Percentiles rank a stretch among this genome's conserved stretches.
Evolutionary conservation across 2,113 vertebrate species (phyloP).

Genomic region (Mirza zaza): DNA sequence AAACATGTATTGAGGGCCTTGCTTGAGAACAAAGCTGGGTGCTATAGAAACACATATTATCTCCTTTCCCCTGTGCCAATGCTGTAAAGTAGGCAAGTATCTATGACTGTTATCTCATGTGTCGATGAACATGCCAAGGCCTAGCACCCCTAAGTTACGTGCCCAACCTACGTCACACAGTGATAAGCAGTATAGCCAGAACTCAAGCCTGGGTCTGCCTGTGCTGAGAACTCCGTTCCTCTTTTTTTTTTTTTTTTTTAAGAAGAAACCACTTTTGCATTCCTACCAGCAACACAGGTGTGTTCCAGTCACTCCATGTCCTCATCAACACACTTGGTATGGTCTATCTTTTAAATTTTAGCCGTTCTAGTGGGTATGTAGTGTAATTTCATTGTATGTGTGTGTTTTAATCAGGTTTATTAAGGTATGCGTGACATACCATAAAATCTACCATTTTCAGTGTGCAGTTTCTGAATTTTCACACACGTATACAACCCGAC

Average conservation of each 20-base stretch:
- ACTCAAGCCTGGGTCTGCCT: not conserved
- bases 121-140: not conserved
- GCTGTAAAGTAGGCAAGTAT: not conserved
- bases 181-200: not conserved
- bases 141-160: not conserved
- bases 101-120: rapidly evolving
- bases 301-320: not conserved
- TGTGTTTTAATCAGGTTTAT: not conserved
- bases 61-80: not conserved
- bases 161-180: not conserved
- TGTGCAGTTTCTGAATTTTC: not conserved
- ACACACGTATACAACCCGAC: not conserved
- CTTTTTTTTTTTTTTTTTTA: not conserved
- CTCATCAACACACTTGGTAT: not conserved
- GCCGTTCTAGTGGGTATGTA: not conserved
- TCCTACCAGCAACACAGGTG: not conserved
- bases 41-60: not conserved
- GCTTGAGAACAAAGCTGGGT: not conserved
- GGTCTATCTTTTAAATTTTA: not conserved
- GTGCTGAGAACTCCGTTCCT: not conserved
- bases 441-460: not conserved
- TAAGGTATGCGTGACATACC: not conserved
- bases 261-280: not conserved
- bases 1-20: not conserved
- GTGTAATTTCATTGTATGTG: not conserved